A percentile compares a stretch with the other conserved stretches of the same genome.
phyloP scores from a whole-genome alignment of 2,113 vertebrate species.

The Scartelaos histophorus region DNA sequence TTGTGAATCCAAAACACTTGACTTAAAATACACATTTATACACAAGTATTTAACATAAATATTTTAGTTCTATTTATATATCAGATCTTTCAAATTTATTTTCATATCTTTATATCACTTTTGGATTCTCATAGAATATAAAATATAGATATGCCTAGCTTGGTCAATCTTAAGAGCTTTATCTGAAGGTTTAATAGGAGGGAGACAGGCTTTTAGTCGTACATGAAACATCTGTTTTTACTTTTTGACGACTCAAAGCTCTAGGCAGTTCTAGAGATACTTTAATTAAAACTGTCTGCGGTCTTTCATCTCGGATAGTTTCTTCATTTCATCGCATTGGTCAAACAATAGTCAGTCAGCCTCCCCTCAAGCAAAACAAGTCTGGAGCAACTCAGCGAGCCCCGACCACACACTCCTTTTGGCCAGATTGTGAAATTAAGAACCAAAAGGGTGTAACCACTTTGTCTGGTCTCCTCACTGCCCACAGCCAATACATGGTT shows the following conservation, averaged over 20 bases:
- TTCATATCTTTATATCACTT: too few relatives aligned
- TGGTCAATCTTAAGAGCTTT: constrained; percentile 8
- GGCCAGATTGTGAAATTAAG: constrained; percentile 12
- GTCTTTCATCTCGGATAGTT: constrained; percentile 15
- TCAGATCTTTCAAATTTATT: too few relatives aligned
- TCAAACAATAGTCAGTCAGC: constrained; percentile 26
- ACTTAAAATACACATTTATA: too few relatives aligned
- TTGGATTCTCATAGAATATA: not conserved
- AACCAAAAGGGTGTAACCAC: constrained; percentile 42
- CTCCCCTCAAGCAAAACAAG: constrained; percentile 31
- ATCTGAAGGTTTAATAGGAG: constrained; percentile 8
- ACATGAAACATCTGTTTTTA: constrained; percentile 46
- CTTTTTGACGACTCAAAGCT: constrained; percentile 23
- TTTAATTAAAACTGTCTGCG: constrained; percentile 18
- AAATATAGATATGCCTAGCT: not conserved
- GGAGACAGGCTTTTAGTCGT: constrained; percentile 6
- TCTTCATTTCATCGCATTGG: constrained; percentile 20
- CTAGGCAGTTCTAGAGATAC: constrained; percentile 30
- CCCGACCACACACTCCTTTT: constrained; percentile 27
- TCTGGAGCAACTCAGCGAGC: constrained; percentile 16
- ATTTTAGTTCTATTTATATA: too few relatives aligned
- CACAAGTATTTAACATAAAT: too few relatives aligned
- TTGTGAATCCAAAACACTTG: not conserved
- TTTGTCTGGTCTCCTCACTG: constrained; percentile 36
- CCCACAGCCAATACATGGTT: constrained; percentile 52